phyloP scores from a whole-genome alignment of 2,113 vertebrate genomes.

The Chascanopsetta lugubris region DNA sequence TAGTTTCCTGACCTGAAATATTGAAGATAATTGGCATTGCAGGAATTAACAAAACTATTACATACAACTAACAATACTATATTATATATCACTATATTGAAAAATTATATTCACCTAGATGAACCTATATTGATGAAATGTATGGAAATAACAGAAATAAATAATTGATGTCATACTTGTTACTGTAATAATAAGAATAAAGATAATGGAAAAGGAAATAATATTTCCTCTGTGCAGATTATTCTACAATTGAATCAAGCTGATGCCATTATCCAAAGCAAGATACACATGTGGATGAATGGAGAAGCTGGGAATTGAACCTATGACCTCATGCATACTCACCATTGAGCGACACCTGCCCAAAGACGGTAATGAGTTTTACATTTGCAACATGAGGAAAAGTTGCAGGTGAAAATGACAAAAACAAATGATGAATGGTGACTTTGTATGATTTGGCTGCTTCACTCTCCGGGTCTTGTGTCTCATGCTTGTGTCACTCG shows the following conservation, averaged over 20 bases:
- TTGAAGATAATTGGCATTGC: too few species aligned
- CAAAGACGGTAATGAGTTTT: too few species aligned
- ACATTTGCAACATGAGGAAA: not conserved
- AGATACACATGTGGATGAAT: too few species aligned
- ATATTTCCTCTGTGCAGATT: not conserved
- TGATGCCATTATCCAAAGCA: too few species aligned
- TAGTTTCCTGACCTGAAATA: conserved; percentile 1
- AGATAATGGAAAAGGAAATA: too few species aligned
- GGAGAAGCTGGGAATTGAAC: too few species aligned
- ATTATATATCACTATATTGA: not conserved
- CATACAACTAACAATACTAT: not conserved
- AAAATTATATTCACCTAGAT: not conserved
- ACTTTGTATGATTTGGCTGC: not conserved
- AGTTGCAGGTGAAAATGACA: not conserved
- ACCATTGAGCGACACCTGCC: too few species aligned
- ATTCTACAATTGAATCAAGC: too few species aligned
- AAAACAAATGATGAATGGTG: not conserved
- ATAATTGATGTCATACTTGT: too few species aligned
- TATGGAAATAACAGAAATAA: too few species aligned
- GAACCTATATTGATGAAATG: not conserved
- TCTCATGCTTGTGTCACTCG: not conserved
- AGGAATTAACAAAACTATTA: not conserved
- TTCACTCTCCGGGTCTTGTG: not conserved
- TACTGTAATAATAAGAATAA: too few species aligned
- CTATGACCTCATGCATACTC: too few species aligned